phyloP scores from a whole-genome alignment of 1,140 invertebrate species.

The Ceratoteleas bidentatus region DNA sequence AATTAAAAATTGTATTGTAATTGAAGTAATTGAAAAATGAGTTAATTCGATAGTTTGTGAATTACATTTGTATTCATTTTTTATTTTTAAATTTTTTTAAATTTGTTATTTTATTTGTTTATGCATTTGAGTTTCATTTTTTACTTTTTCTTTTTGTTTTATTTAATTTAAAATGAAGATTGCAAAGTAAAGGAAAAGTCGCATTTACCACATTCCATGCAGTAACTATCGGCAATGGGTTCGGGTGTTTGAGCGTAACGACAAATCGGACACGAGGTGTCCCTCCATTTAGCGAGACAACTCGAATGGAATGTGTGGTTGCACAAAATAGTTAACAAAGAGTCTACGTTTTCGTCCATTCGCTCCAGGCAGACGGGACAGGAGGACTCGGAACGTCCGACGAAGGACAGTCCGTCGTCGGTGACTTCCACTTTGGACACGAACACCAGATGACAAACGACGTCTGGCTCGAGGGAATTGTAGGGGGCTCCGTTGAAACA shows the following conservation, averaged over 20 bases:
- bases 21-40: too few species aligned
- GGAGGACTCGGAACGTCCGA: constrained; percentile 95
- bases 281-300: constrained; percentile 88
- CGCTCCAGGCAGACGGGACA: constrained; percentile 98
- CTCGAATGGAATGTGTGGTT: constrained; percentile 97
- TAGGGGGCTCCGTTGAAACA: constrained; percentile 96
- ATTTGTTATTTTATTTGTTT: too few species aligned
- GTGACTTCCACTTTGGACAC: constrained; percentile 95
- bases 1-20: too few species aligned
- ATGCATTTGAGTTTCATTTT: too few species aligned
- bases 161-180: too few species aligned
- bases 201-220: constrained; percentile 87
- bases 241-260: constrained; percentile 96
- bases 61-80: too few species aligned
- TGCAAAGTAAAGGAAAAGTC: too few species aligned
- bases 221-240: constrained; percentile 90
- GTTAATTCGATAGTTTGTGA: too few species aligned
- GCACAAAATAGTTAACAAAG: constrained; percentile 98
- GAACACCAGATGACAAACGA: constrained; percentile 96
- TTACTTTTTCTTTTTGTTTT: too few species aligned
- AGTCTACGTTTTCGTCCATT: constrained; percentile 99
- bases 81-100: too few species aligned
- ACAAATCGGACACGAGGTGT: constrained; percentile 91
- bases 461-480: constrained; percentile 95
- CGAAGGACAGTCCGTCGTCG: constrained; percentile 86